Evolutionary conservation across 2,113 vertebrate species (phyloP), one percentile per base, ranked within the genome.

Genomic region (Isichthys henryi): DNA sequence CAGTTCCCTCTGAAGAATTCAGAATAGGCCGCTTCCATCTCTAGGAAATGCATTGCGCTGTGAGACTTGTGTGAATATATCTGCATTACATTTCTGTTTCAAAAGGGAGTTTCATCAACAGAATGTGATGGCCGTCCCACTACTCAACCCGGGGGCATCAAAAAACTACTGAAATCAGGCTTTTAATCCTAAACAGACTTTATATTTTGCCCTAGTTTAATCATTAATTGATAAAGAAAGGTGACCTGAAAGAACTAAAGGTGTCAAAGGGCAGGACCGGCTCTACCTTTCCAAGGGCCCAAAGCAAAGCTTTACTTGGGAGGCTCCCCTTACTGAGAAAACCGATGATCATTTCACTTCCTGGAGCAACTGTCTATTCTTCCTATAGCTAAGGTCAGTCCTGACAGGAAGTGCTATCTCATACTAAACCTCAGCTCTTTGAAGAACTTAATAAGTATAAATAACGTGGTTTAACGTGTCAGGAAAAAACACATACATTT

Each of bases 71-170:
- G 45, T 70, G 53, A 88, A 45, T 88, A 88, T 88, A 88, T 70
- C 86, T 58, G 53, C 86, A 88, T 70, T 23, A 39, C 56, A 62
- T 88, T 88, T 66, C n/a, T 66, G 10, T 88, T 66, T 88, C 43
- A 48, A 66, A 15, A 19, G 45, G 82, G 43, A 45, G 82, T 46
- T 82, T n/a, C 43, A 84, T 84, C 82, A 84, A 84, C 15, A 48
- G 82, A n/a, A 84, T 43, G 82, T 46, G 82, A n/a, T 48, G 45
- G 43, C 21, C 45, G 19, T 46, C 8, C 45, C 45, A 23, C 39
- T 82, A 45, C 19, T 82, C 19, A 48, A 45, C 19, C 77, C 15
- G 10, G 21, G 82, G 45, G 43, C 82, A 48, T 45, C 6, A 84
- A 45, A 46, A 84, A 23, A 23, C 45, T 80, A 48, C 23, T 84